Conservation (phyloP, 2,888 invertebrate genomes). For the Mycalesis mineus region DNA sequence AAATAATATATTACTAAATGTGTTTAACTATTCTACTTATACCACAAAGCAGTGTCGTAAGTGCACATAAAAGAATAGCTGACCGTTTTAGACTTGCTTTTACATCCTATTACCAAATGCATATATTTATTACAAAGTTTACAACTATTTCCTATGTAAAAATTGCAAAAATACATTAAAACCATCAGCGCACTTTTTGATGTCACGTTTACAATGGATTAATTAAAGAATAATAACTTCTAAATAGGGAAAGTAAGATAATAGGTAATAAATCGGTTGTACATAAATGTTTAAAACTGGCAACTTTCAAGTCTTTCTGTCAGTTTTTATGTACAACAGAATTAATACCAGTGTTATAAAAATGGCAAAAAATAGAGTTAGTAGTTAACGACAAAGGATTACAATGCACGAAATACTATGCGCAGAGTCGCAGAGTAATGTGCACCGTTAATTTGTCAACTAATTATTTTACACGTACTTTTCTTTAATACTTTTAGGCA, state of each 20-base stretch:
- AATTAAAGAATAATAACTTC: neutral
- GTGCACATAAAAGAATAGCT: neutral
- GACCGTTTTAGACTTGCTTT: neutral
- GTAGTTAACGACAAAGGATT: slow-evolving; percentile 53
- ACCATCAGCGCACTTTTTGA: neutral
- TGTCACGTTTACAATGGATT: neutral
- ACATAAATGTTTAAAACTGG: slow-evolving; percentile 7
- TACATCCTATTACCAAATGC: no score
- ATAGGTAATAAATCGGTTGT: neutral
- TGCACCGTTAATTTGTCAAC: slow-evolving; percentile 65
- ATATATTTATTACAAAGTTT: no score
- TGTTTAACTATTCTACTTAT: neutral
- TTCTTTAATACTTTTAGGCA: slow-evolving; percentile 74
- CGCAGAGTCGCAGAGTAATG: slow-evolving; percentile 72
- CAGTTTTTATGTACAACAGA: no score
- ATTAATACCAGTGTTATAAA: neutral
- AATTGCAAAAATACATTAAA: neutral
- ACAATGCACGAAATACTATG: slow-evolving; percentile 75
- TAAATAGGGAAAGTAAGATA: neutral
- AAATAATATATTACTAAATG: no score
- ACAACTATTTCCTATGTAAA: no score
- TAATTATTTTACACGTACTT: slow-evolving; percentile 65
- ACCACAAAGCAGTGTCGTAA: neutral
- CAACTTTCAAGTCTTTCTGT: neutral
- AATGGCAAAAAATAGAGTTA: slow-evolving; percentile 24